Evolutionary conservation across 2,113 vertebrate genomes (phyloP).

Genomic region (Perccottus glenii): DNA sequence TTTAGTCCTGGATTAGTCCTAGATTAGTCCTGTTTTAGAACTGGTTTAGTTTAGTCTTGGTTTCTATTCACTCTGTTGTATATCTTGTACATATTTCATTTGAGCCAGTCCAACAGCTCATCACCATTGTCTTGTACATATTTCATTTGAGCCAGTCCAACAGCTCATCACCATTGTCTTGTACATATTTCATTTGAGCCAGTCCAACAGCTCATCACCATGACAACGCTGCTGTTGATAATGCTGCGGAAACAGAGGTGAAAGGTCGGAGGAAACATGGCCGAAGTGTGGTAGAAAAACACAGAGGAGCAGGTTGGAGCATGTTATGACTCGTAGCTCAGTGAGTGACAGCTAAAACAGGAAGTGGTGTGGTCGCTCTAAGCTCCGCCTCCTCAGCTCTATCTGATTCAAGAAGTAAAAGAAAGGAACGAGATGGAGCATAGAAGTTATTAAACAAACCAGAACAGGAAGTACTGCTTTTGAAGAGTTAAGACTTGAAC

Average conservation of each 20-base stretch:
- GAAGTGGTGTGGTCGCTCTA: conserved; percentile 43
- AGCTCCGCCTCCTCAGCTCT: conserved; percentile 43
- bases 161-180: not conserved
- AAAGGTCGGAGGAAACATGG: conserved; percentile 2
- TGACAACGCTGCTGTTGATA: not conserved
- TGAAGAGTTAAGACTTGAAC: not conserved
- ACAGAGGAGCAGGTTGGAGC: not conserved
- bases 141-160: not conserved
- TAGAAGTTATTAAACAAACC: not conserved
- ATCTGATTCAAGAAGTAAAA: conserved; percentile 46
- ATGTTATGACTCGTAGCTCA: not conserved
- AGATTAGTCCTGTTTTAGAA: too few species aligned
- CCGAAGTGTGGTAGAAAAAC: not conserved
- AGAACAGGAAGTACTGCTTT: not conserved
- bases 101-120: not conserved
- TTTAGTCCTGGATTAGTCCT: too few species aligned
- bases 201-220: not conserved
- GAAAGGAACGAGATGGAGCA: conserved; percentile 5
- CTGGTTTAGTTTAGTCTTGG: too few species aligned
- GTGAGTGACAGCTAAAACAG: conserved; percentile 49
- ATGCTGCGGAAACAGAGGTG: not conserved
- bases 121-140: too few species aligned
- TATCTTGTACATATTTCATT: too few species aligned
- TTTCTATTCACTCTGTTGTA: too few species aligned
- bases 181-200: not conserved